Conservation (phyloP, 2,888 invertebrate genomes). For the Acrocera orbiculus region DNA sequence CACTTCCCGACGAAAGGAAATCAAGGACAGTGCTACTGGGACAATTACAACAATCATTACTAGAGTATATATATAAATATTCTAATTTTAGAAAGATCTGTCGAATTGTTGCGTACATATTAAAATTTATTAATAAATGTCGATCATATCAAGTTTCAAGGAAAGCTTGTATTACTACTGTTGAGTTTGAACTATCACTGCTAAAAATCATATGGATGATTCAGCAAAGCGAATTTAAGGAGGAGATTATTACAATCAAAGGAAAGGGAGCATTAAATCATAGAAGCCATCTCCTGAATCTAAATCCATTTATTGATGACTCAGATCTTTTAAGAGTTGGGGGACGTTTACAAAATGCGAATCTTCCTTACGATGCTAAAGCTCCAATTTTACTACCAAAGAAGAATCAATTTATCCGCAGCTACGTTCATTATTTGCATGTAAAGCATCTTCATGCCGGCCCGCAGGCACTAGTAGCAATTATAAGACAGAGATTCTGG, state of each 20-base stretch:
- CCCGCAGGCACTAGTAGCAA: too few relatives aligned
- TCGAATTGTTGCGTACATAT: background rate
- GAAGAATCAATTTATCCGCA: too few relatives aligned
- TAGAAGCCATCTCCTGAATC: too few relatives aligned
- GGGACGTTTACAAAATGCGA: conserved; percentile 14
- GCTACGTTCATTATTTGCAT: conserved; percentile 5
- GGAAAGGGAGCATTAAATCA: too few relatives aligned
- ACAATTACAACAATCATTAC: background rate
- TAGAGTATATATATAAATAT: background rate
- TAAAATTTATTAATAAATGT: too few relatives aligned
- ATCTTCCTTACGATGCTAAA: conserved; percentile 12
- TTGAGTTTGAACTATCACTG: too few relatives aligned
- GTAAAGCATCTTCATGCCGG: too few relatives aligned
- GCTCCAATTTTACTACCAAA: too few relatives aligned
- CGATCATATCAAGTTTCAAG: too few relatives aligned
- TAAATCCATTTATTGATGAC: conserved; percentile 13
- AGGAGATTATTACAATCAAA: too few relatives aligned
- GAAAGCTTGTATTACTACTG: too few relatives aligned
- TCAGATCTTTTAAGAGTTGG: conserved; percentile 15
- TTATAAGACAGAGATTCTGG: too few relatives aligned
- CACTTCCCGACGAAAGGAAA: background rate
- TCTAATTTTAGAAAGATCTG: background rate
- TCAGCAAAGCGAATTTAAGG: background rate
- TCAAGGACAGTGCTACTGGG: background rate
- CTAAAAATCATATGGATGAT: background rate